phyloP scores from a whole-genome alignment of 2,113 vertebrate genomes.

The Spea multiplicata region DNA sequence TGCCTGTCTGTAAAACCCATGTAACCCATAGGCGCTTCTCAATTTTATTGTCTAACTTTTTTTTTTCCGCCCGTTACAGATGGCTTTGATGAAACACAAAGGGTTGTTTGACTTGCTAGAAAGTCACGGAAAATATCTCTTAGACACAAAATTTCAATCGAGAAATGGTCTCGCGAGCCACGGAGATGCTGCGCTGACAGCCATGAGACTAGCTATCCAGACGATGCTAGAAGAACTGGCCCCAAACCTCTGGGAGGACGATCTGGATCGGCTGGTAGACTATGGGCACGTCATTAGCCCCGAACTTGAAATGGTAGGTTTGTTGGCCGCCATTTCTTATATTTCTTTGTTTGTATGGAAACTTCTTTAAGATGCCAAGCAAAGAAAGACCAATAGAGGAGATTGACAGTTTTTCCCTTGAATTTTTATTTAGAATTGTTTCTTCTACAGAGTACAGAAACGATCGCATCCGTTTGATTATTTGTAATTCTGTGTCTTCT shows the following conservation, averaged over 20 bases:
- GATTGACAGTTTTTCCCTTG: no score
- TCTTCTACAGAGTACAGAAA: no score
- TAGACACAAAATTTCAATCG: conserved; percentile 69
- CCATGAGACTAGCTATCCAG: conserved; percentile 69
- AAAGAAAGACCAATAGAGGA: no score
- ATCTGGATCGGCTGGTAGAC: conserved; percentile 75
- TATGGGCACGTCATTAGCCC: conserved; percentile 81
- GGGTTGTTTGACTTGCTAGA: conserved; percentile 74
- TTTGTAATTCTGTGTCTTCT: background rate
- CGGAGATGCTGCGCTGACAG: conserved; percentile 55
- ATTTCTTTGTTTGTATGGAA: background rate
- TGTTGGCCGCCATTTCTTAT: no score
- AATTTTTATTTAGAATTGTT: no score
- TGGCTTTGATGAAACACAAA: conserved; percentile 81
- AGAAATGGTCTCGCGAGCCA: conserved; percentile 30
- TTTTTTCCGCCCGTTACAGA: conserved; percentile 55
- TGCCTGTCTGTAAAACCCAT: no score
- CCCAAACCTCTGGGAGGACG: conserved; percentile 82
- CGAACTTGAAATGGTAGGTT: conserved; percentile 75
- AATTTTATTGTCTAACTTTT: no score
- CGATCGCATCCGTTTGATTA: no score
- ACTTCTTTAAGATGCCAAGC: no score
- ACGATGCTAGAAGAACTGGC: conserved; percentile 81
- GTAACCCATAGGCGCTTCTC: no score
- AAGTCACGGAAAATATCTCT: conserved; percentile 60